Evolutionary conservation across 1,140 invertebrate species (phyloP), one percentile per base, ranked within the genome.

Genomic region (Camponotus vicinus): DNA sequence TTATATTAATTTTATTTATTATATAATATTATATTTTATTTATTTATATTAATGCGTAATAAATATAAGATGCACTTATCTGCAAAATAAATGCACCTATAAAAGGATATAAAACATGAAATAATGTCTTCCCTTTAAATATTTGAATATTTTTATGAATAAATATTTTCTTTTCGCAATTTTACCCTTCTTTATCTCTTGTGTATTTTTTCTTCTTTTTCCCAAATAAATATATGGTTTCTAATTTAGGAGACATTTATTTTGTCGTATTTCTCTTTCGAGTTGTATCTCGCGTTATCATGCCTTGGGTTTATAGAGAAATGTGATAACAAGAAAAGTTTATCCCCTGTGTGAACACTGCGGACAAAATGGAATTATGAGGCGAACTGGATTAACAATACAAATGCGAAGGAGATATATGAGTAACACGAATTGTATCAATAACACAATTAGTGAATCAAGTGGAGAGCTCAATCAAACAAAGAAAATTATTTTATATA

Each of bases 251-350:
- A 64, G 27, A 7, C 3, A 32, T 64, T 64, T 32, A 64, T 32
- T 32, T 13, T 64, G 27, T 18, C 37, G 15, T 32, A 32, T 34
- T 64, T 64, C 37, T 64, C 32, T 64, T 15, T 64, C 13, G 61
- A 64, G 15, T 64, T 34, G 13, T 64, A 64, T 18, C 13, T 64
- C 13, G 32, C 2, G 61, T 32, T 64, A 64, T 34, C 61, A 37
- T 15, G 2, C 37, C 13, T 4, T 13, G 32, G 37, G 27, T 15
- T 37, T 32, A 15, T 32, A 32, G 37, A 34, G 61, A 64, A 64
- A 64, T 21, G 32, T 64, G 61, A 64, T 37, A 63, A 63, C 4
- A 64, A 64, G 49, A 5, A 64, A 64, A 64, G 32, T 64, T 64
- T 64, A 64, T 64, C 32, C 15, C 11, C 13, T 15, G 7, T 63